Conservation (phyloP, 1,140 invertebrate genomes). For the Belonocnema kinseyi region DNA sequence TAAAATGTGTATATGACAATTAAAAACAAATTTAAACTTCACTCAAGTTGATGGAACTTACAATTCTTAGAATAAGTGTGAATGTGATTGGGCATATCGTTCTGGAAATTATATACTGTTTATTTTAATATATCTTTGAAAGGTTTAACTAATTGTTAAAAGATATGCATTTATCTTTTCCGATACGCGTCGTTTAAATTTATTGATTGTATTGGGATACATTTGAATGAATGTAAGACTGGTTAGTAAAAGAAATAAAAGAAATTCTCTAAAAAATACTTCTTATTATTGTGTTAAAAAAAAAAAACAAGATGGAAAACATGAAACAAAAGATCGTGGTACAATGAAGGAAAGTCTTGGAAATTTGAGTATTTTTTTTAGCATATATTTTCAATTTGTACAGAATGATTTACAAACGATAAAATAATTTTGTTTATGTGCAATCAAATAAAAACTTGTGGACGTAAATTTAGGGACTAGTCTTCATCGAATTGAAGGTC, state of each 20-base stretch:
- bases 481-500: slow-evolving; percentile 84
- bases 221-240: slow-evolving; percentile 10
- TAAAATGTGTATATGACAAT: not conserved
- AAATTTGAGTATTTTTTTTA: not conserved
- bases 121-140: not conserved
- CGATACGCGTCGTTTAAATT: not conserved
- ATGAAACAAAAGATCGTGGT: not conserved
- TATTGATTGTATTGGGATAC: not conserved
- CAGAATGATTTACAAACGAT: slow-evolving; percentile 34
- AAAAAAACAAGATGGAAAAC: no score
- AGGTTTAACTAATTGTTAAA: slow-evolving; percentile 11
- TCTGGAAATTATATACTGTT: not conserved
- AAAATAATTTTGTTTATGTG: slow-evolving; percentile 2
- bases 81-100: slow-evolving; percentile 11
- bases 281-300: no score
- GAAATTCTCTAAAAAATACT: slow-evolving; percentile 2
- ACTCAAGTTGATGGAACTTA: not conserved
- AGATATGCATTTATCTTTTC: slow-evolving; percentile 4
- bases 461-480: slow-evolving; percentile 38
- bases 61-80: not conserved
- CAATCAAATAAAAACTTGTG: slow-evolving; percentile 31
- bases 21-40: no score
- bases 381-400: slow-evolving; percentile 43
- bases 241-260: slow-evolving; percentile 27
- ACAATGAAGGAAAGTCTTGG: not conserved